Evolutionary conservation across 2,797 vertebrate genomes (phyloP), one percentile per base, ranked within the genome.

Genomic region (Falco peregrinus): DNA sequence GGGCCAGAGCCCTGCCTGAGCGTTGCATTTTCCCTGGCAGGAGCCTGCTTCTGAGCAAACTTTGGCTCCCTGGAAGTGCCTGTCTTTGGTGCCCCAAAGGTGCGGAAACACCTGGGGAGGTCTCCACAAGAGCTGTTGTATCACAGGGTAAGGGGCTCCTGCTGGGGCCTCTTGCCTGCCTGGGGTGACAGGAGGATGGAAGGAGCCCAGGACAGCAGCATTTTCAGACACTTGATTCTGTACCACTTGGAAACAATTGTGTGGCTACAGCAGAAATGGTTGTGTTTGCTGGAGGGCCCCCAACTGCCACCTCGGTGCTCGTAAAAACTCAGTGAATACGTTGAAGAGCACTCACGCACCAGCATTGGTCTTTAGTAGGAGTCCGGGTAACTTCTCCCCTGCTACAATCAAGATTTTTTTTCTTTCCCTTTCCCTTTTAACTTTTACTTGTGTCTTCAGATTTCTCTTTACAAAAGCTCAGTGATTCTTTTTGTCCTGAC

Each of bases 301-400:
- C 0, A 5, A 2, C 37, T 24, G 64, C 45, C 0, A 0, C 43
- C 33, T 14, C 13, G 25, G 11, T 59, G 15, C 60, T 33, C 37
- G 31, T 13, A 45, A 31, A 33, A 35, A 16, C 33, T 39, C 19
- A 0, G 45, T 5, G 29, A 28, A 37, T 22, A 13, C 28, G 5
- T 2, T 12, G 45, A 15, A 16, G n/a, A 54, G 26, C 17, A 2
- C 20, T 47, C 16, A 17, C 6, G 16, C 45, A 15, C 24, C 17
- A 37, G 22, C 17, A 10, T 2, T 7, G 7, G 11, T 74, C 16
- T 69, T 25, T 24, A 24, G 12, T 16, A 14, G 33, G 33, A 37
- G 5, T 17, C 16, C 25, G 5, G 21, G 4, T 64, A 13, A 20
- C 12, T 65, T 28, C 31, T 61, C 16, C 7, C 6, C 29, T 15